These are phyloP conservation scores for Rhinolophus sinicus DNA, from an alignment of 2,113 vertebrate genomes.

Conservation along the genomic window DNA sequence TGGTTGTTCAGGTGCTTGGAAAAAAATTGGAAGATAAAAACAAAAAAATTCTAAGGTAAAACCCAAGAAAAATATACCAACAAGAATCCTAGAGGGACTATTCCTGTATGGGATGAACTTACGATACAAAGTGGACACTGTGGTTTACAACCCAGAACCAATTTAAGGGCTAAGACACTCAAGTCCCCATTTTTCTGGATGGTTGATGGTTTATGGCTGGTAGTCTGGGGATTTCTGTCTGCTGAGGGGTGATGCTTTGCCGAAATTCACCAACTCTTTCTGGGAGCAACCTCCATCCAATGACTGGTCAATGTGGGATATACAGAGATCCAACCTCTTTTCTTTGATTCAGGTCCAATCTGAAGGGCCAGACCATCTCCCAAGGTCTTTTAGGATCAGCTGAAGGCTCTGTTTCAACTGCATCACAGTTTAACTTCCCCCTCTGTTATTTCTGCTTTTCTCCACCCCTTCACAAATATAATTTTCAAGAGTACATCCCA, in stretches of 20 bases:
- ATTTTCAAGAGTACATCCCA: neutral
- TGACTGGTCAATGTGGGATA: neutral
- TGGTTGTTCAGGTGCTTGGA: neutral
- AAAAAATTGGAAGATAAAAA: neutral
- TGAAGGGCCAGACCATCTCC: neutral
- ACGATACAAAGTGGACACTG: neutral
- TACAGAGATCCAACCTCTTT: neutral
- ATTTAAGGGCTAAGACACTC: neutral
- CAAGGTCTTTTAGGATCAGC: neutral
- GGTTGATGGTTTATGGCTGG: neutral
- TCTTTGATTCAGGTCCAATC: neutral
- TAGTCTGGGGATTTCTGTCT: neutral
- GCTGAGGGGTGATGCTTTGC: neutral
- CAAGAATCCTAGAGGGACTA: neutral
- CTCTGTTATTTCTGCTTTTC: neutral
- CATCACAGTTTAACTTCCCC: neutral
- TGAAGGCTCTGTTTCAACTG: neutral
- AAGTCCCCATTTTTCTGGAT: neutral
- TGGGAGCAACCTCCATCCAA: neutral
- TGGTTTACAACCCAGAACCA: fast-evolving
- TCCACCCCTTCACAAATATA: neutral
- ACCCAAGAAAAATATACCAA: neutral
- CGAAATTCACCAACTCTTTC: neutral
- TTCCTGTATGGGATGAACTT: neutral
- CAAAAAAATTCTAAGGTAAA: neutral